Percentiles rank a stretch among this genome's conserved stretches.
Evolutionary conservation across 1,140 invertebrate species (phyloP).

Genomic region (Pseudomyrmex sp.): DNA sequence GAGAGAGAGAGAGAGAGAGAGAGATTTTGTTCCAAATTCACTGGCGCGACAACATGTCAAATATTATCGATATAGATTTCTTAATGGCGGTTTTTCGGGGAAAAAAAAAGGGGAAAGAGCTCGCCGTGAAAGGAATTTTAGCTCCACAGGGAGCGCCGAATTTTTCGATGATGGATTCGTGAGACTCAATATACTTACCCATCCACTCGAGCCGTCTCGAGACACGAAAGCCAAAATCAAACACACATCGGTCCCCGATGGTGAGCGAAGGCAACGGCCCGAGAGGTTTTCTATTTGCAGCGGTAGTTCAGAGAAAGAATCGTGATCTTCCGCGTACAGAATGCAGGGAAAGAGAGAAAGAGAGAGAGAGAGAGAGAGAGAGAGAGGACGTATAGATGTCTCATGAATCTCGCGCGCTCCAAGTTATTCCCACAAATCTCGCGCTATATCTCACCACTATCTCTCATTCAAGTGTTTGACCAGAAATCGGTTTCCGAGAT

Average conservation of each 20-base stretch:
- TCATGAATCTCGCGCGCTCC: background rate
- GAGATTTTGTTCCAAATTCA: background rate
- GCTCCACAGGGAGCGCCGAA: slow-evolving; percentile 39
- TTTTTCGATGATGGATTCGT: slow-evolving; percentile 52
- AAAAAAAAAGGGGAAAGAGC: background rate
- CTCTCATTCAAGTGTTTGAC: slow-evolving; percentile 76
- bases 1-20: too few relatives aligned
- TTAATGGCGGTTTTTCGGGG: background rate
- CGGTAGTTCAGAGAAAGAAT: slow-evolving; percentile 67
- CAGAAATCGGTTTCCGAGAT: slow-evolving; percentile 69
- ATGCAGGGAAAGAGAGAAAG: slow-evolving; percentile 1
- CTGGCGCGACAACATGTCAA: background rate
- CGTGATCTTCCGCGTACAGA: slow-evolving; percentile 24
- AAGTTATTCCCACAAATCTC: slow-evolving; percentile 40
- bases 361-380: too few relatives aligned
- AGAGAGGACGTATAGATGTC: background rate
- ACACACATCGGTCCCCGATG: slow-evolving; percentile 34
- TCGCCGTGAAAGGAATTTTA: slow-evolving; percentile 16
- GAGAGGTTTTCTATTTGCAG: slow-evolving; percentile 62
- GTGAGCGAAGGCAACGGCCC: slow-evolving; percentile 15
- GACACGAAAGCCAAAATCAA: slow-evolving; percentile 69
- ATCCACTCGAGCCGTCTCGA: slow-evolving; percentile 63
- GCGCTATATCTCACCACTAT: slow-evolving; percentile 21
- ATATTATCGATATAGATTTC: background rate
- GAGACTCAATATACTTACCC: slow-evolving; percentile 42